A percentile compares a stretch with the other conserved stretches of the same genome.
Conservation (phyloP, 2,797 vertebrate species). For the Microctenopoma lineatum region DNA sequence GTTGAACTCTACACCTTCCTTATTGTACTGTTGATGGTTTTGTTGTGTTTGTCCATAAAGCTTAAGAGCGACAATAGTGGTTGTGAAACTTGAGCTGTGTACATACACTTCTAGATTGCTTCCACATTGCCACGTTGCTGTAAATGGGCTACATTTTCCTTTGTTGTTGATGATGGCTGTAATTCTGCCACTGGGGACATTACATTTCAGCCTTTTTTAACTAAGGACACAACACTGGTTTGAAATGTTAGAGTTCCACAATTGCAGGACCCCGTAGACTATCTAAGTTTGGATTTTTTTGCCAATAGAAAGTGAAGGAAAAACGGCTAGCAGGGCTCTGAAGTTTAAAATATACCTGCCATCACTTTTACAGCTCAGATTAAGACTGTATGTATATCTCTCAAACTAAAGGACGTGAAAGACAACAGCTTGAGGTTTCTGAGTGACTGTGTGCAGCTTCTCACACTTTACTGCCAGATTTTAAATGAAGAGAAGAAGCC, state of each 20-base stretch:
- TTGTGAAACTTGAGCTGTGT: conserved; percentile 19
- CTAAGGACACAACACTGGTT: conserved; percentile 5
- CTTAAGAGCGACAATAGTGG: background rate
- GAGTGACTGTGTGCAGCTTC: no score
- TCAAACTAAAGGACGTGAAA: no score
- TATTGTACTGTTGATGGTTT: background rate
- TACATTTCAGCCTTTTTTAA: conserved; percentile 20
- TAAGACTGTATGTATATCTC: no score
- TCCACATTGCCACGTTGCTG: conserved; percentile 37
- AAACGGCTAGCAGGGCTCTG: no score
- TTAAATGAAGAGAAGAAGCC: no score
- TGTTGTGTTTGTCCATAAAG: conserved; percentile 15
- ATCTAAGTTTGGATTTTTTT: background rate
- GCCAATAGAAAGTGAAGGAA: no score
- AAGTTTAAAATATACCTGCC: no score
- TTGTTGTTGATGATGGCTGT: conserved; percentile 66
- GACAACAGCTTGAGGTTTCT: no score
- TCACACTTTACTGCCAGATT: no score
- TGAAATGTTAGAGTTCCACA: background rate
- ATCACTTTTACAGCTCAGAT: no score
- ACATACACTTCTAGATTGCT: conserved; percentile 4
- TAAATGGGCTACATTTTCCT: conserved; percentile 54
- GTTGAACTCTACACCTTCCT: background rate
- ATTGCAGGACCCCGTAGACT: background rate
- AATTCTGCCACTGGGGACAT: conserved; percentile 44